These are phyloP conservation scores for Drosophila nigritarsus DNA, from an alignment of 2,888 invertebrate genomes.

Conservation along the genomic window DNA sequence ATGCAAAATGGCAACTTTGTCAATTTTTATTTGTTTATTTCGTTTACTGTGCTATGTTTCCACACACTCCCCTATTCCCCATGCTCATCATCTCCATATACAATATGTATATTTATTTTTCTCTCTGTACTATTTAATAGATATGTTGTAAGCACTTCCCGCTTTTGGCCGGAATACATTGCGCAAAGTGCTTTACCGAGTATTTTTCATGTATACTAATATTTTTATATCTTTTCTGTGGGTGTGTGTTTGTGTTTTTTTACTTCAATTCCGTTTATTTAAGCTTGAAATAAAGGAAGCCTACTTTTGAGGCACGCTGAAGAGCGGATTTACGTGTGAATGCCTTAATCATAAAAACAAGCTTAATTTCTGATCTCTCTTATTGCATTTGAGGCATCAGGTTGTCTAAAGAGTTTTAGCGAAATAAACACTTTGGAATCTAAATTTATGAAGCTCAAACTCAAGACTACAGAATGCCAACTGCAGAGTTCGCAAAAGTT, in stretches of 20 bases:
- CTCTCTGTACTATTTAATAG: constrained; percentile 26
- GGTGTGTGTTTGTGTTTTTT: constrained; percentile 11
- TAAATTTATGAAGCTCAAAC: not conserved
- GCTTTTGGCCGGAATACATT: constrained; percentile 16
- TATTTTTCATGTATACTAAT: constrained; percentile 65
- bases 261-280: not conserved
- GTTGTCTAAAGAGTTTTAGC: not conserved
- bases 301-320: not conserved
- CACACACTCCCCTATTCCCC: constrained; percentile 9
- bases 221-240: constrained; percentile 23
- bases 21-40: constrained; percentile 61
- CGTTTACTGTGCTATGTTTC: constrained; percentile 7
- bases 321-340: not conserved
- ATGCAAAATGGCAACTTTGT: constrained; percentile 58
- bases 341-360: not conserved
- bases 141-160: constrained; percentile 40
- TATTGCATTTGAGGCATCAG: not conserved
- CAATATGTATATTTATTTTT: not conserved
- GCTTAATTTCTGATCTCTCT: not conserved
- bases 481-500: not conserved
- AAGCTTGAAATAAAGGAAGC: not conserved
- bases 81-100: constrained; percentile 1
- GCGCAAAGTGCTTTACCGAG: constrained; percentile 56
- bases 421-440: not conserved
- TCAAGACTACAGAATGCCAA: not conserved